These are phyloP conservation scores for Calliopsis andreniformis DNA, from an alignment of 1,140 invertebrate species.

Conservation along the genomic window DNA sequence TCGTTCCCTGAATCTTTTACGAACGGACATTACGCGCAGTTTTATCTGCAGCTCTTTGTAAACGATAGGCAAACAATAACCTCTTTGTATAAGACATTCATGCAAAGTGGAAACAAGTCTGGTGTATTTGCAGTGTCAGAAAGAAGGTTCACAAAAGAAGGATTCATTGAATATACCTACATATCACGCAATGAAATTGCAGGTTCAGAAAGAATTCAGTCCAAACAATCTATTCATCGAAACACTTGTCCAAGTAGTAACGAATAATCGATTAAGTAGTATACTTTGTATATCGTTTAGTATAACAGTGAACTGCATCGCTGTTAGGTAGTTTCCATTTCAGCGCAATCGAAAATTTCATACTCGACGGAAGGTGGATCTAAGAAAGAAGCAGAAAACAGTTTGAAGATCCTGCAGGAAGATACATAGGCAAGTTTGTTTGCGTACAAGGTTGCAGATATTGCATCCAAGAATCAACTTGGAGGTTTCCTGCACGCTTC, in stretches of 20 bases:
- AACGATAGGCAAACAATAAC: slow-evolving; percentile 32
- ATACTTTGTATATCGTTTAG: too few species aligned
- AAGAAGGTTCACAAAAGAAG: too few species aligned
- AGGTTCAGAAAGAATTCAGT: too few species aligned
- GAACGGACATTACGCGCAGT: slow-evolving; percentile 38
- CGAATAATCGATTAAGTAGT: too few species aligned
- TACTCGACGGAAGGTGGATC: neutral
- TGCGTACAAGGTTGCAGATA: slow-evolving; percentile 27
- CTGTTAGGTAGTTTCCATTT: too few species aligned
- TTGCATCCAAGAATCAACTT: slow-evolving; percentile 30
- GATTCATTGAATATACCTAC: too few species aligned
- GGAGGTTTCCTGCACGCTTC: neutral
- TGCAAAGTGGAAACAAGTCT: neutral
- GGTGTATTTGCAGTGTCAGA: neutral
- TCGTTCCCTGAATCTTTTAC: slow-evolving; percentile 53
- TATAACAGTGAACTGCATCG: too few species aligned
- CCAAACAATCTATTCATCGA: too few species aligned
- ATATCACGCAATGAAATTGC: too few species aligned
- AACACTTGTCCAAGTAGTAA: too few species aligned
- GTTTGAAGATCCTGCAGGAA: neutral
- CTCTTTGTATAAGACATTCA: neutral
- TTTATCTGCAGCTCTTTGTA: slow-evolving; percentile 9
- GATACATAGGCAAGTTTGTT: slow-evolving; percentile 28
- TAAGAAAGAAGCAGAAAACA: neutral
- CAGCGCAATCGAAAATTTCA: neutral